Evolutionary conservation across 2,888 invertebrate genomes (phyloP), one percentile per base, ranked within the genome.

Genomic region (Tortrix viridana): DNA sequence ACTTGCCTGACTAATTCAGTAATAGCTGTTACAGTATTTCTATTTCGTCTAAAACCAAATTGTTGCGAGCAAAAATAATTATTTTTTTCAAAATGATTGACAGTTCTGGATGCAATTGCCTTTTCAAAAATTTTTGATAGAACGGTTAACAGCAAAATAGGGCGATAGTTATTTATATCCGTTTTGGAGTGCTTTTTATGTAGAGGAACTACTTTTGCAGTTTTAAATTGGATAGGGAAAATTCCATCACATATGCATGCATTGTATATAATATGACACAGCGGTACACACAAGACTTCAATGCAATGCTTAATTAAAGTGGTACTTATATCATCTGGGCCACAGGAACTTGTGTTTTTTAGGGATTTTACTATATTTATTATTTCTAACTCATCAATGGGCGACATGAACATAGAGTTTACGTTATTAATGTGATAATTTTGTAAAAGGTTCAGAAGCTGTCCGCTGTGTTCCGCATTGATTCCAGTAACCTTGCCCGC

Each of bases 291-390:
- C 18, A 44, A 14, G 14, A 47, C n/a, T 9, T 47, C 47, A 47
- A 47, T 47, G 22, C n/a, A 14, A 3, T 47, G 14, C 22, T 47
- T 47, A 3, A 47, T 47, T 14, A 47, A 20, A 5, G 12, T 14
- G 22, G 48, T 48, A 16, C n/a, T n/a, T 48, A 48, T 23, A 16
- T 48, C 23, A 22, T 48, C 48, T 3, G 23, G 48, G 7, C 48
- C 48, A 16, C 23, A 23, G 4, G 48, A 23, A 16, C 16, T 23
- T n/a, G 48, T 48, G 23, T 48, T 48, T 48, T 48, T 48, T 23
- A 48, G 9, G 6, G n/a, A 23, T 22, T 16, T 48, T 1, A 48
- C 48, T 2, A 48, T 23, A 0, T 16, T 48, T 6, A 48, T 48
- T 5, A 23, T n/a, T 23, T 48, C 48, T 6, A n/a, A 3, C 6